phyloP scores from a whole-genome alignment of 2,888 invertebrate species.

The Erebia ligea region DNA sequence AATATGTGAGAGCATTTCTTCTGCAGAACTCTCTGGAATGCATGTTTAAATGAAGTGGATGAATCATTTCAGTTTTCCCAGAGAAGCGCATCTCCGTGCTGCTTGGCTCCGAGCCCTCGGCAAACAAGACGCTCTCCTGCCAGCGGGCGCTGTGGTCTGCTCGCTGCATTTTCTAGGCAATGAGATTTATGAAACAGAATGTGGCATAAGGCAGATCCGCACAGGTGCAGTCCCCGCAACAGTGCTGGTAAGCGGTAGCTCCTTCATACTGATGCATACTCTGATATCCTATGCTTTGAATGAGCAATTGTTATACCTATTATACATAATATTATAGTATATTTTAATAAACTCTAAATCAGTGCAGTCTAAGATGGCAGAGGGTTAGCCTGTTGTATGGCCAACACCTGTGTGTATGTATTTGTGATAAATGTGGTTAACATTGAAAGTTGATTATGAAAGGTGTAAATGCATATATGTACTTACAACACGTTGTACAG shows the following conservation, averaged over 20 bases:
- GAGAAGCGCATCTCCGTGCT: background rate
- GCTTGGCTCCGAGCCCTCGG: conserved; percentile 13
- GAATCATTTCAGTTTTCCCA: background rate
- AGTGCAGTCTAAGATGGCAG: no score
- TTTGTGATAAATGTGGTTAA: no score
- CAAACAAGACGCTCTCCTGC: background rate
- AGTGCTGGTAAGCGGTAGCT: background rate
- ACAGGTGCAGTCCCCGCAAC: conserved; percentile 4
- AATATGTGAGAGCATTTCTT: no score
- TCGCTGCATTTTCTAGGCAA: background rate
- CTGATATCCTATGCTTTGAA: background rate
- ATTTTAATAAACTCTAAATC: no score
- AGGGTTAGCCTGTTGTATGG: no score
- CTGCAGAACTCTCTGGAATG: no score
- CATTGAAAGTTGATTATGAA: no score
- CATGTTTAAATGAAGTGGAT: no score
- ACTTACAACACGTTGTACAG: background rate
- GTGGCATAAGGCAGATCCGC: background rate
- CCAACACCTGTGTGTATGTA: no score
- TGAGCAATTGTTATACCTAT: background rate
- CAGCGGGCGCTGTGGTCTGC: background rate
- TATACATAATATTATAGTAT: no score
- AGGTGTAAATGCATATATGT: no score
- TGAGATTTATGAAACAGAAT: background rate
- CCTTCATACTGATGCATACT: background rate